phyloP scores from a whole-genome alignment of 2,888 invertebrate species.

The Thymelicus sylvestris region DNA sequence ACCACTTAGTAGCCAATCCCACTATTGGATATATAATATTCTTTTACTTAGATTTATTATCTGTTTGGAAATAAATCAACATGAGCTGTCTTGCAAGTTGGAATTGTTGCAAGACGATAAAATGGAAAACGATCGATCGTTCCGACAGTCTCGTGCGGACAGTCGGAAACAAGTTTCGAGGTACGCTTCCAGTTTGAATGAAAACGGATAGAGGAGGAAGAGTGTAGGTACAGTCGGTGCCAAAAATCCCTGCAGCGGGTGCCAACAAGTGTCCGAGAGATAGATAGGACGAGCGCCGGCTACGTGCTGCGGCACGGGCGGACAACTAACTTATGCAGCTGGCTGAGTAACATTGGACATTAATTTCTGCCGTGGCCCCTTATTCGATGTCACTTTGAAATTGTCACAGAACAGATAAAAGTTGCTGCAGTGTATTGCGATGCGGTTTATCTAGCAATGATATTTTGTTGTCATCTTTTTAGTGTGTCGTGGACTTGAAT shows the following conservation, averaged over 20 bases:
- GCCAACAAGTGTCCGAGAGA: constrained; percentile 36
- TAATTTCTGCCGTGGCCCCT: neutral
- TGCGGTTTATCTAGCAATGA: neutral
- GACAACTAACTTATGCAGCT: constrained; percentile 14
- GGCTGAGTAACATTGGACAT: constrained; percentile 8
- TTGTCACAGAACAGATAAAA: neutral
- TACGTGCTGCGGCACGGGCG: constrained; percentile 22
- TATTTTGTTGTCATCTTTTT: neutral
- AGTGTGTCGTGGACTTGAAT: neutral
- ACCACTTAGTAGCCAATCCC: too few species aligned
- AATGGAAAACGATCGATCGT: constrained; percentile 7
- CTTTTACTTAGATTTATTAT: too few species aligned
- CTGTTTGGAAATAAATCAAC: neutral
- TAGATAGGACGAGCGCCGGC: constrained; percentile 15
- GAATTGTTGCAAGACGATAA: neutral
- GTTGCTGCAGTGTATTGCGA: neutral
- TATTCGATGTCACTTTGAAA: neutral
- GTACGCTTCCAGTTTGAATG: constrained; percentile 5
- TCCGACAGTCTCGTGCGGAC: neutral
- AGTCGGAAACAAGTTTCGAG: constrained; percentile 14
- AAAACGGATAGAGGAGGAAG: constrained; percentile 1
- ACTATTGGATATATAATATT: too few species aligned
- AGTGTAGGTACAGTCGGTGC: constrained; percentile 19
- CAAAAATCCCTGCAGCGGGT: constrained; percentile 32
- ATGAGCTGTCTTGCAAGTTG: neutral